A percentile compares a stretch with the other conserved stretches of the same genome.
Evolutionary conservation across 2,797 vertebrate genomes (phyloP).

Genomic region (Tamandua tetradactyla): DNA sequence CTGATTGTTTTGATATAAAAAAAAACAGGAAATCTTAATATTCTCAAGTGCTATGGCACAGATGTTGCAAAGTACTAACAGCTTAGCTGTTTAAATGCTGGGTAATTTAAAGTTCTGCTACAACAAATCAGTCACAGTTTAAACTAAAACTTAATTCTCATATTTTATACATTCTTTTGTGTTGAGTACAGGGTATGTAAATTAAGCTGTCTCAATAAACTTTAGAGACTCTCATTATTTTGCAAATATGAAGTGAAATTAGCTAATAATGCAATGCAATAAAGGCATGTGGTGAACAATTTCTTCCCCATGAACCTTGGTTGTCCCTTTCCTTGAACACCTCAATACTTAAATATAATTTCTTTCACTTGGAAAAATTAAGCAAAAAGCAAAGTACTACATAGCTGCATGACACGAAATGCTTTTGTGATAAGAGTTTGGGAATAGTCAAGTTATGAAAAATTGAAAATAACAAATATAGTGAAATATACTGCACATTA

Average conservation of each 20-base stretch:
- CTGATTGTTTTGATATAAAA: neutral
- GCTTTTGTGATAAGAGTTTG: constrained; percentile 63
- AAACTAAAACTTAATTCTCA: constrained; percentile 43
- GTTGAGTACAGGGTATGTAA: constrained; percentile 66
- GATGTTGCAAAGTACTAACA: neutral
- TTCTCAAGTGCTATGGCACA: constrained; percentile 71
- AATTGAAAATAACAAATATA: constrained; percentile 72
- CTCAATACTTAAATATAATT: constrained; percentile 33
- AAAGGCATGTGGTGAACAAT: constrained; percentile 65
- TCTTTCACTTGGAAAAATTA: constrained; percentile 64
- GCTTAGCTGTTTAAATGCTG: neutral
- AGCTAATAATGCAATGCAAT: constrained; percentile 65
- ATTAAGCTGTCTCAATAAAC: constrained; percentile 67
- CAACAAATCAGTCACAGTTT: constrained; percentile 58
- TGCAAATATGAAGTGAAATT: constrained; percentile 68
- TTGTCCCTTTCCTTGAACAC: constrained; percentile 48
- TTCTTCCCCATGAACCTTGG: constrained; percentile 61
- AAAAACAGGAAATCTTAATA: constrained; percentile 66
- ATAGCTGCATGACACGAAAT: constrained; percentile 4
- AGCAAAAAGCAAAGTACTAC: constrained; percentile 58
- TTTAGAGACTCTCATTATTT: constrained; percentile 60
- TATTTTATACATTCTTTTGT: constrained; percentile 61
- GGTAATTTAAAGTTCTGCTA: too few species aligned
- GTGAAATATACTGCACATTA: constrained; percentile 73
- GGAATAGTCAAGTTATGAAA: constrained; percentile 50